phyloP scores from a whole-genome alignment of 1,140 invertebrate species.

The Rhynchophorus ferrugineus region DNA sequence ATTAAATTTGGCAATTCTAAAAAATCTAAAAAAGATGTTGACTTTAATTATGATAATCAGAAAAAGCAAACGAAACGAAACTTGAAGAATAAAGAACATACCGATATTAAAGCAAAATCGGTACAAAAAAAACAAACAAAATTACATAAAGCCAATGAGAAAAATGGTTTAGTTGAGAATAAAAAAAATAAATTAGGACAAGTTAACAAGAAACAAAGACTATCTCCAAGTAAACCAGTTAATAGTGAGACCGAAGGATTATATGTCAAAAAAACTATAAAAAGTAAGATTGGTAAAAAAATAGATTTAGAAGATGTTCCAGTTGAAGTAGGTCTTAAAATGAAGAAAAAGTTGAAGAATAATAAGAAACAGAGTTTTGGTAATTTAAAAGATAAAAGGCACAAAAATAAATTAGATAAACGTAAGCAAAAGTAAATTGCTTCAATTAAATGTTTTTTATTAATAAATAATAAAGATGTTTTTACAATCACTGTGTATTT shows the following conservation, averaged over 20 bases:
- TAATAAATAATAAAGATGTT: no score
- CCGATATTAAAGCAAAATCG: background rate
- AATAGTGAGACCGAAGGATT: no score
- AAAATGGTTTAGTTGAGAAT: background rate
- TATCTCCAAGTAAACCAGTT: background rate
- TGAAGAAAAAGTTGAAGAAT: slow-evolving; percentile 25
- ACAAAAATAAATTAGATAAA: background rate
- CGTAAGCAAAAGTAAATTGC: no score
- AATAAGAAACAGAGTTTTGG: slow-evolving; percentile 39
- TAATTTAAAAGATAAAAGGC: slow-evolving; percentile 34
- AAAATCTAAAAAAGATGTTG: slow-evolving; percentile 33
- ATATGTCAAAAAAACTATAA: slow-evolving; percentile 6
- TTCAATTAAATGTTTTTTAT: background rate
- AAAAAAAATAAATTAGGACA: slow-evolving; percentile 5
- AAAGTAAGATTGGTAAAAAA: background rate
- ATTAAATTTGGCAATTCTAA: slow-evolving; percentile 38
- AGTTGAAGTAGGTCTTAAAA: slow-evolving; percentile 14
- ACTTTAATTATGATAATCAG: slow-evolving; percentile 35
- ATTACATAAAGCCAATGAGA: background rate
- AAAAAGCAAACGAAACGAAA: slow-evolving; percentile 20
- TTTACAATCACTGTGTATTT: no score
- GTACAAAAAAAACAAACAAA: slow-evolving; percentile 20
- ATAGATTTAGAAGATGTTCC: slow-evolving; percentile 10
- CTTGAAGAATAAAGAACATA: background rate
- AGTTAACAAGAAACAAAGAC: background rate